Evolutionary conservation across 2,113 vertebrate genomes (phyloP).

Genomic region (Hemibagrus wyckioides): DNA sequence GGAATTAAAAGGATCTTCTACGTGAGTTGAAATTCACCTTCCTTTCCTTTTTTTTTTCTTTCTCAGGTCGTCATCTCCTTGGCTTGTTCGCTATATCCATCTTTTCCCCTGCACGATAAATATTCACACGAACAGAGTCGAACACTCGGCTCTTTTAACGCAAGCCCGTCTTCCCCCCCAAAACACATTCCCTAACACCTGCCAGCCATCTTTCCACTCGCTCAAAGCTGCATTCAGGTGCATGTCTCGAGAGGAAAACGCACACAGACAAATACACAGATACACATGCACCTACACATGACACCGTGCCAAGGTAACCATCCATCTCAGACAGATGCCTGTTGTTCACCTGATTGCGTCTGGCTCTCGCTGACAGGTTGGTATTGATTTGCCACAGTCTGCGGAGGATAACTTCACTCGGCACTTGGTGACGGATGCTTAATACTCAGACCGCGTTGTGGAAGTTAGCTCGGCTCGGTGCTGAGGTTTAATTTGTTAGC

Average conservation of each 20-base stretch:
- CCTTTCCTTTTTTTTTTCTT: neutral
- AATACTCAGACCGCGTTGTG: constrained; percentile 16
- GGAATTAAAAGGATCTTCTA: constrained; percentile 83
- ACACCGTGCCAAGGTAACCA: constrained; percentile 42
- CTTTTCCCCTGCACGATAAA: constrained; percentile 24
- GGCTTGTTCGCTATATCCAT: neutral
- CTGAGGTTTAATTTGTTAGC: constrained; percentile 16
- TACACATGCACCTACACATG: constrained; percentile 17
- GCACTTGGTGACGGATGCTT: neutral
- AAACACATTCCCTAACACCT: constrained; percentile 26
- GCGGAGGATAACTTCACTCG: constrained; percentile 1
- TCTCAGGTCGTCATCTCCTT: neutral
- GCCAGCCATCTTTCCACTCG: constrained; percentile 21
- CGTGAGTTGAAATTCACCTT: constrained; percentile 76
- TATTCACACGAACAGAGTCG: constrained; percentile 25
- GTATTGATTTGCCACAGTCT: constrained; percentile 36
- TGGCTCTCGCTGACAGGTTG: constrained; percentile 36
- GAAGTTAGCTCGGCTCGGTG: neutral
- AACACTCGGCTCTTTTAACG: constrained; percentile 39
- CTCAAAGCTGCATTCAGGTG: constrained; percentile 51
- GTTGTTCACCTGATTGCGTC: constrained; percentile 39
- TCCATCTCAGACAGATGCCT: constrained; percentile 28
- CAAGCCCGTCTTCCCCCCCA: neutral
- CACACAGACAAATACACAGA: constrained; percentile 30
- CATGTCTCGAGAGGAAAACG: constrained; percentile 32